Percentiles rank a stretch among this genome's conserved stretches.
phyloP scores from a whole-genome alignment of 2,113 vertebrate species.

The Cynoglossus semilaevis region DNA sequence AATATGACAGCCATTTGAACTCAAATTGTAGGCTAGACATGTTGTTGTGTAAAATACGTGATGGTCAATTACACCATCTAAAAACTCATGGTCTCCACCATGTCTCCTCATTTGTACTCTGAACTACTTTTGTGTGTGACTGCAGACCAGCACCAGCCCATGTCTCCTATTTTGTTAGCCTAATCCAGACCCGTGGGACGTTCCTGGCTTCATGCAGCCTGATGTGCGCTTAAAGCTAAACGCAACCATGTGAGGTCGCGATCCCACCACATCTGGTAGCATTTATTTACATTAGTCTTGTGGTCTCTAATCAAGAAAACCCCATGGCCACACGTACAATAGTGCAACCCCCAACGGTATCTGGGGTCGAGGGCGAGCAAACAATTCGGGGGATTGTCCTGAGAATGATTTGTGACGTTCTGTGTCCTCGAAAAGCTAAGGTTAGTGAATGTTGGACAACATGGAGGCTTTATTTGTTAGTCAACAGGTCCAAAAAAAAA shows the following conservation, averaged over 20 bases:
- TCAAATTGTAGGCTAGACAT: too few species aligned
- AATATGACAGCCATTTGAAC: too few species aligned
- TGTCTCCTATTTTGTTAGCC: slow-evolving; percentile 9
- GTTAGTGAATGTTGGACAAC: slow-evolving; percentile 1
- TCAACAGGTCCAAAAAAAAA: slow-evolving; percentile 8
- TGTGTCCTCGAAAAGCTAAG: background rate
- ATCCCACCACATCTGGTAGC: slow-evolving; percentile 62
- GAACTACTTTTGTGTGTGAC: slow-evolving; percentile 10
- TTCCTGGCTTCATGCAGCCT: slow-evolving; percentile 2
- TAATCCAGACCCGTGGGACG: slow-evolving; percentile 15
- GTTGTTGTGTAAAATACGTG: background rate
- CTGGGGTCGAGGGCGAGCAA: slow-evolving; percentile 6
- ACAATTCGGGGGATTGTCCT: slow-evolving; percentile 4
- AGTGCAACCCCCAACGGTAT: slow-evolving; percentile 9
- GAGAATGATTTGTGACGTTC: slow-evolving; percentile 20
- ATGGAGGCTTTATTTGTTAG: slow-evolving; percentile 18
- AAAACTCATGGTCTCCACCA: background rate
- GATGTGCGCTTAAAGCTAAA: slow-evolving; percentile 21
- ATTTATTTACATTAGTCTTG: slow-evolving; percentile 61
- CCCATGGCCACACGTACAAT: slow-evolving; percentile 44
- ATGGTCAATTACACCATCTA: background rate
- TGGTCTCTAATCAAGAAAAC: slow-evolving; percentile 62
- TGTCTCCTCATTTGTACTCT: background rate
- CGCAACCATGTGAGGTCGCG: slow-evolving; percentile 41
- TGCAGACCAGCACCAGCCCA: background rate